Conservation (phyloP, 2,888 invertebrate species). For the Cancer borealis region DNA sequence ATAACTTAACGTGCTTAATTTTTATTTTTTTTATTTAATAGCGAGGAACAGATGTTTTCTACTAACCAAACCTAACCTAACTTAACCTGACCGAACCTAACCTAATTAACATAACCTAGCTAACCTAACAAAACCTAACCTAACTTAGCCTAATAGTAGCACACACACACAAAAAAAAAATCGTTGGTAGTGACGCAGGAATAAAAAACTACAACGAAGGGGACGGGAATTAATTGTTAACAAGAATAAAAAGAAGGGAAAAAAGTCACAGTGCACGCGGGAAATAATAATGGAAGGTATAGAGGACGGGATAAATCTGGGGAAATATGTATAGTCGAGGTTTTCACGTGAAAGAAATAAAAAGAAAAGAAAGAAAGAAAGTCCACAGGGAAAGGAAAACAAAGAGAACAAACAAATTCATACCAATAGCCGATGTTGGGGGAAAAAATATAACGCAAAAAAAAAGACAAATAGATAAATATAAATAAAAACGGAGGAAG, state of each 20-base stretch:
- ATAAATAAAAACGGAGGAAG: too few species aligned
- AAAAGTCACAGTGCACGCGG: background rate
- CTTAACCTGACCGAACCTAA: too few species aligned
- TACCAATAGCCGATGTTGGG: background rate
- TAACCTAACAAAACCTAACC: too few species aligned
- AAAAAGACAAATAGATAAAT: background rate
- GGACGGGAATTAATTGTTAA: background rate
- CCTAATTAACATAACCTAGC: too few species aligned
- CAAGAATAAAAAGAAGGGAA: background rate
- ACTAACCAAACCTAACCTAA: too few species aligned
- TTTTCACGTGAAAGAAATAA: background rate
- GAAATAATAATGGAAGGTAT: background rate
- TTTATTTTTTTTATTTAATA: too few species aligned
- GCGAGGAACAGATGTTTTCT: too few species aligned
- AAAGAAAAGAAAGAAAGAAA: background rate
- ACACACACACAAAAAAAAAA: too few species aligned
- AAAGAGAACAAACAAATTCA: background rate
- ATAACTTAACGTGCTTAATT: too few species aligned
- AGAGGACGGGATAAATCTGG: background rate
- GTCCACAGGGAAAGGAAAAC: background rate
- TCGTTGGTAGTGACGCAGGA: too few species aligned
- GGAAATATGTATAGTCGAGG: background rate
- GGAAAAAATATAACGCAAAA: background rate
- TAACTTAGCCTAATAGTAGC: too few species aligned
- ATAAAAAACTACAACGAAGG: background rate